Conservation (phyloP, 2,888 invertebrate species). For the Cyaniris semiargus region DNA sequence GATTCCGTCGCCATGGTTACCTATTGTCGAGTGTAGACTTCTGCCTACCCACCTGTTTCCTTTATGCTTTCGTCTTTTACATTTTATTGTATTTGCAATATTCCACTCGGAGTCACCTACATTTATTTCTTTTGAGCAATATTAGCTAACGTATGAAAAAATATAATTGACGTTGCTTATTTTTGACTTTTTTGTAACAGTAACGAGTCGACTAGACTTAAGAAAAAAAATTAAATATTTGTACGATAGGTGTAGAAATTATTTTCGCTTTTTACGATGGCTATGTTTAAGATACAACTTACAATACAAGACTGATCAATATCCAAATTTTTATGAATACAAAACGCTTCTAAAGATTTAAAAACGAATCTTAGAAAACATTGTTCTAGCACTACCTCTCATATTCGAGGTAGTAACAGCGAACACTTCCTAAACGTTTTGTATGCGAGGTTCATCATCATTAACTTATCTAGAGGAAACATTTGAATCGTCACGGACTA, state of each 20-base stretch:
- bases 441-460: constrained; percentile 13
- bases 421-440: not conserved
- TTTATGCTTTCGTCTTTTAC: constrained; percentile 44
- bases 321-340: too few relatives aligned
- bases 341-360: too few relatives aligned
- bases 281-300: not conserved
- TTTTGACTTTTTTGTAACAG: not conserved
- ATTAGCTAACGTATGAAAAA: constrained; percentile 3
- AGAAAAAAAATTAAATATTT: not conserved
- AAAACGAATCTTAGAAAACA: too few relatives aligned
- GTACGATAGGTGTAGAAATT: not conserved
- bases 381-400: not conserved
- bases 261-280: not conserved
- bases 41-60: constrained; percentile 42
- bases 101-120: constrained; percentile 25
- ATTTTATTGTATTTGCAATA: constrained; percentile 41
- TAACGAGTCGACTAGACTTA: not conserved
- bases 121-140: constrained; percentile 24
- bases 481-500: constrained; percentile 10
- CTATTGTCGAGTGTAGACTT: constrained; percentile 41
- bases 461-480: constrained; percentile 8
- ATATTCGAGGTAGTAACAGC: not conserved
- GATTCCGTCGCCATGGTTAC: constrained; percentile 47
- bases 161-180: not conserved
- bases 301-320: too few relatives aligned